Evolutionary conservation across 1,140 invertebrate genomes (phyloP).

Genomic region (Cotesia chilonis): DNA sequence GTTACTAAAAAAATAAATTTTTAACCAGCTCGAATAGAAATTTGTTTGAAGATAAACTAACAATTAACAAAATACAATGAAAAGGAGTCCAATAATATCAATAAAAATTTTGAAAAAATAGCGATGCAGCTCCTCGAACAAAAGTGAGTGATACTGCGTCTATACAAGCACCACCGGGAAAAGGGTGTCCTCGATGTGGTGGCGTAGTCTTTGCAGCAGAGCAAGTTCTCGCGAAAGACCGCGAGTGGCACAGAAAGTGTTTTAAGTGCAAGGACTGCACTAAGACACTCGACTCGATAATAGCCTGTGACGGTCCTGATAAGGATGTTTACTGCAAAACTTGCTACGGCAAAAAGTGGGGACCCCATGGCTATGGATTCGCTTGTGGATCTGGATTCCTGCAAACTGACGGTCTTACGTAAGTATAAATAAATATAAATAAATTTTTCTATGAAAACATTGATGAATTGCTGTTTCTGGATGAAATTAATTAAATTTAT

Average conservation of each 20-base stretch:
- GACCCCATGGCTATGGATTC: constrained; percentile 94
- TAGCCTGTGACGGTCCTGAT: constrained; percentile 90
- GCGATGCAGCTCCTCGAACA: constrained; percentile 75
- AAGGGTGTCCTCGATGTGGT: constrained; percentile 89
- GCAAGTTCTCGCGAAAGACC: constrained; percentile 84
- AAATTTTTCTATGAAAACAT: not conserved
- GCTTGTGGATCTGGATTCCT: constrained; percentile 94
- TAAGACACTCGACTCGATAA: constrained; percentile 91
- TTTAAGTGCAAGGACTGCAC: constrained; percentile 96
- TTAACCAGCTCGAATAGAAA: too few species aligned
- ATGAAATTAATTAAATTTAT: not conserved
- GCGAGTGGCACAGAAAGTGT: constrained; percentile 97
- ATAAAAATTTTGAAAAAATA: constrained; percentile 46
- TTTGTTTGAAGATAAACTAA: too few species aligned
- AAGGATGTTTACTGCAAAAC: constrained; percentile 92
- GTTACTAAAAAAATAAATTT: too few species aligned
- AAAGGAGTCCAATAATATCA: not conserved
- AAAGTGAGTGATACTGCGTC: constrained; percentile 80
- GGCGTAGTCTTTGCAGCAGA: constrained; percentile 91
- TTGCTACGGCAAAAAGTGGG: constrained; percentile 92
- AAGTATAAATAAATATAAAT: constrained; percentile 53
- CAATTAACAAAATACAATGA: too few species aligned
- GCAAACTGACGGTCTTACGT: constrained; percentile 87
- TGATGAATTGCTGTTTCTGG: not conserved
- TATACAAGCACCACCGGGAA: constrained; percentile 82